Evolutionary conservation across 2,797 vertebrate species (phyloP).

Genomic region (Bryconaethiops microstoma): DNA sequence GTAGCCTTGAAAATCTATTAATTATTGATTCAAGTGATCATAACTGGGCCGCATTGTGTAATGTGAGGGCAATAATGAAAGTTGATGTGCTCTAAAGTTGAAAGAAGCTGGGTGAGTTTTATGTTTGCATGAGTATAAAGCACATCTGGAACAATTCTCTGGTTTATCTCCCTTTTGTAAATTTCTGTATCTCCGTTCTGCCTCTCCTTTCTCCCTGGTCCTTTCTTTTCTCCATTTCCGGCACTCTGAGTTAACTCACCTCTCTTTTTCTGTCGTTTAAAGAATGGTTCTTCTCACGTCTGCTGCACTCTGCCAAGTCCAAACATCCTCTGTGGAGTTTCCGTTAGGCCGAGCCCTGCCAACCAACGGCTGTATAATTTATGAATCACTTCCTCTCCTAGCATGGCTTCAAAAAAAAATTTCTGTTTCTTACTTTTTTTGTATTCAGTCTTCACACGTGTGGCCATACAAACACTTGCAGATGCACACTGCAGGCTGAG

Average conservation of each 20-base stretch:
- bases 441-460: not conserved
- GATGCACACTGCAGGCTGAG: not conserved
- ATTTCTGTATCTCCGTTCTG: conserved; percentile 60
- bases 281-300: conserved; percentile 70
- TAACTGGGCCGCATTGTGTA: not conserved
- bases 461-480: conserved; percentile 13
- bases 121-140: not conserved
- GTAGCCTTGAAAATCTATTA: too few species aligned
- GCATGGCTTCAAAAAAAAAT: conserved; percentile 51
- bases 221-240: conserved; percentile 46
- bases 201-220: conserved; percentile 41
- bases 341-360: conserved; percentile 73
- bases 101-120: not conserved
- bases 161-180: conserved; percentile 58
- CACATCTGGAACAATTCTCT: conserved; percentile 40
- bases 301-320: conserved; percentile 72
- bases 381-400: conserved; percentile 77
- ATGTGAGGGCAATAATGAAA: not conserved
- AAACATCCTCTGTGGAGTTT: conserved; percentile 76
- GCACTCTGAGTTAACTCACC: conserved; percentile 61
- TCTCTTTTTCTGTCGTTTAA: conserved; percentile 58
- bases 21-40: not conserved
- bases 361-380: conserved; percentile 69
- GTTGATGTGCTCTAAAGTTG: not conserved
- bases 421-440: conserved; percentile 31